These are phyloP conservation scores for Todiramphus saurophagus DNA, from an alignment of 2,113 vertebrate species.

Conservation along the genomic window DNA sequence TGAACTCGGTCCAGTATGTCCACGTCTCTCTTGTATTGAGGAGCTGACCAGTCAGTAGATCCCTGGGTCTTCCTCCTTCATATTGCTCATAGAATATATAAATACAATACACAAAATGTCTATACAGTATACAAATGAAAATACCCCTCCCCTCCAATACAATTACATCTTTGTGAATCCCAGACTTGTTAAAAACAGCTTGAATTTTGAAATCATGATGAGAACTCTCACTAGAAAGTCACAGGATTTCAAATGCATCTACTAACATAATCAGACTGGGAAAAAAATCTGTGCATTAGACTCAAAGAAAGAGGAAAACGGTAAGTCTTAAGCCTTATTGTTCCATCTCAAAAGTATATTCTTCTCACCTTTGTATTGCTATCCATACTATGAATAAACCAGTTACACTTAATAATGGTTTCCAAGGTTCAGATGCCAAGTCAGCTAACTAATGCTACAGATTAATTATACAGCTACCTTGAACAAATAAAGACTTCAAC, in stretches of 20 bases:
- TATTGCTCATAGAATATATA: background rate
- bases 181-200: background rate
- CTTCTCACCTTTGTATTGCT: background rate
- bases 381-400: background rate
- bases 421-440: background rate
- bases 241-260: background rate
- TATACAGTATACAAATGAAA: background rate
- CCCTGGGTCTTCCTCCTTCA: background rate
- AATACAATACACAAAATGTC: background rate
- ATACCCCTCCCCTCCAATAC: background rate
- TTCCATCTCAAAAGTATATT: background rate
- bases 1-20: background rate
- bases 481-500: background rate
- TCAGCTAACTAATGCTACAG: background rate
- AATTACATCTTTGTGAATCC: background rate
- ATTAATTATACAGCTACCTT: background rate
- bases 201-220: background rate
- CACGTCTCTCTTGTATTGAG: background rate
- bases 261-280: background rate
- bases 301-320: background rate
- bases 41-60: fast-evolving
- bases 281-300: background rate
- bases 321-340: background rate
- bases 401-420: background rate
- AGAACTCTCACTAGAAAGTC: background rate